These are phyloP conservation scores for Epizoanthus scotinus DNA, from an alignment of 92 coral and sea anemone species.

Conservation along the genomic window DNA sequence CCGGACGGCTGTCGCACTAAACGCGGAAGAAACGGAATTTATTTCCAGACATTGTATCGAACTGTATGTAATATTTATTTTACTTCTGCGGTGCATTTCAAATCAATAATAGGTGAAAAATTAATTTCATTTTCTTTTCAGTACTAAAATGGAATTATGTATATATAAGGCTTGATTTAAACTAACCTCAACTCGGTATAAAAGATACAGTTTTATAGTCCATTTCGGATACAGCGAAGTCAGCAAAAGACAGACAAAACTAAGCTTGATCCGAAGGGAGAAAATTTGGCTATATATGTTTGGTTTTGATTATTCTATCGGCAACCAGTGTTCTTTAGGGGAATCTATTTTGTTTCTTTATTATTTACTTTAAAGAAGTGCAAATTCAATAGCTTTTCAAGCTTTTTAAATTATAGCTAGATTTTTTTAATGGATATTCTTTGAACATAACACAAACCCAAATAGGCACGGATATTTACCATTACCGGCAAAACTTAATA, in stretches of 20 bases:
- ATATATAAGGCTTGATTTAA: neutral
- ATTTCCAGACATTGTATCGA: neutral
- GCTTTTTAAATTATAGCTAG: neutral
- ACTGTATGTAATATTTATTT: neutral
- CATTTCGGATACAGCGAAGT: neutral
- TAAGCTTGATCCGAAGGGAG: neutral
- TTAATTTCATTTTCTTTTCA: neutral
- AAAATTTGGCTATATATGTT: too few species aligned
- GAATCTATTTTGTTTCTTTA: neutral
- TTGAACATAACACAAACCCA: too few species aligned
- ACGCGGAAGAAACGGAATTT: neutral
- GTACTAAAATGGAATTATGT: too few species aligned
- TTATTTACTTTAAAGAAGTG: neutral
- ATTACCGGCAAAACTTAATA: neutral
- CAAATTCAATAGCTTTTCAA: constrained; percentile 17
- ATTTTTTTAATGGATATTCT: neutral
- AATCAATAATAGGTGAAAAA: neutral
- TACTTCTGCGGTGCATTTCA: neutral
- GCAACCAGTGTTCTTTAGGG: neutral
- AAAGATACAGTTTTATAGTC: neutral
- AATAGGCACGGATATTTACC: neutral
- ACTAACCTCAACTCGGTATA: neutral
- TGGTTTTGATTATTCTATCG: neutral
- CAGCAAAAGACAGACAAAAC: neutral
- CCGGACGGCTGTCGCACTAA: neutral